phyloP scores from a whole-genome alignment of 2,113 vertebrate species.

The Cygnus buccinator region DNA sequence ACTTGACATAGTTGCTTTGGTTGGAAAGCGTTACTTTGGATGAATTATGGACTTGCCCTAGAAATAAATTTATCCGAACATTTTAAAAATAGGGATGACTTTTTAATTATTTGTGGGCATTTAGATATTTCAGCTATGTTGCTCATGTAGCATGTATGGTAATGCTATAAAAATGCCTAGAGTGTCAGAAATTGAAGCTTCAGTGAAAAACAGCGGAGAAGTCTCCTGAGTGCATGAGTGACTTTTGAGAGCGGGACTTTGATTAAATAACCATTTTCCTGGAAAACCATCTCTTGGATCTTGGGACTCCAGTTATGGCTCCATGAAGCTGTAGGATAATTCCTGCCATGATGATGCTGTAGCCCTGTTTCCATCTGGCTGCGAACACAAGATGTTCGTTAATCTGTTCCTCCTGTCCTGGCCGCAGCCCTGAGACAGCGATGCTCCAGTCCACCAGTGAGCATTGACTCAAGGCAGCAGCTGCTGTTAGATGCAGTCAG shows the following conservation, averaged over 20 bases:
- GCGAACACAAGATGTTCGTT: not conserved
- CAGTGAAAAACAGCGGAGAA: not conserved
- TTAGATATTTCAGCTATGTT: slow-evolving; percentile 17
- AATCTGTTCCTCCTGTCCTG: not conserved
- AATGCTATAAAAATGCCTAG: slow-evolving; percentile 16
- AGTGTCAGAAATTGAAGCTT: slow-evolving; percentile 14
- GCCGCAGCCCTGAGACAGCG: not conserved
- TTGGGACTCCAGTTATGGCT: not conserved
- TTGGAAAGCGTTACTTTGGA: not conserved
- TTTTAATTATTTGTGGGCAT: slow-evolving; percentile 47
- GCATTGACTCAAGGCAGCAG: not conserved
- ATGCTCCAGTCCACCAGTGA: not conserved
- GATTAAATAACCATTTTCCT: not conserved
- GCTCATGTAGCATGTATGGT: not conserved
- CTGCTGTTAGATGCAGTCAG: not conserved
- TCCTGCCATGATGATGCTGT: accelerated
- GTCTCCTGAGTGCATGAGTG: not conserved
- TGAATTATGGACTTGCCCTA: not conserved
- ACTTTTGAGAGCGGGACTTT: not conserved
- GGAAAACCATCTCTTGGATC: not conserved
- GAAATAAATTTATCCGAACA: slow-evolving; percentile 47
- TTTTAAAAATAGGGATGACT: slow-evolving; percentile 34
- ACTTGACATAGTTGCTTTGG: not conserved
- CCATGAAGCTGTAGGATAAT: not conserved
- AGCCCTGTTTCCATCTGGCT: not conserved